phyloP scores from a whole-genome alignment of 1,140 invertebrate species.

The Halictus rubicundus region DNA sequence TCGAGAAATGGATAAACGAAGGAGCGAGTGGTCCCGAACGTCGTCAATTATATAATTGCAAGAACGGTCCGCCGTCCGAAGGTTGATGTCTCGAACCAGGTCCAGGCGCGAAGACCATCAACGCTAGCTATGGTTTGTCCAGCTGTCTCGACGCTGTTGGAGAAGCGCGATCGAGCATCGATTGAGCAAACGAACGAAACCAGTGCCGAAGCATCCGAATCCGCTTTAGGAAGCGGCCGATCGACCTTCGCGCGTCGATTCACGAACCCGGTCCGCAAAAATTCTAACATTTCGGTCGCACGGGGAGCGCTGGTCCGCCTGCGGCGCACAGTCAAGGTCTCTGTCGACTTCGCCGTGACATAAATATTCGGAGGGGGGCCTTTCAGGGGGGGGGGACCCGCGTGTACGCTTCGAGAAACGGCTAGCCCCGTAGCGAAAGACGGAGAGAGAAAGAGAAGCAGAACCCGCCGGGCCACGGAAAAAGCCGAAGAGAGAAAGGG shows the following conservation, averaged over 20 bases:
- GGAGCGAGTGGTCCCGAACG: too few relatives aligned
- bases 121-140: too few relatives aligned
- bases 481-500: neutral
- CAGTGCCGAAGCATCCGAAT: neutral
- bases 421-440: neutral
- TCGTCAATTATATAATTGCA: too few relatives aligned
- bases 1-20: too few relatives aligned
- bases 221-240: conserved; percentile 14
- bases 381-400: conserved; percentile 26
- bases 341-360: conserved; percentile 71
- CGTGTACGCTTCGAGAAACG: neutral
- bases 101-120: too few relatives aligned
- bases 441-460: conserved; percentile 32
- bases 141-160: too few relatives aligned
- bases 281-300: conserved; percentile 61
- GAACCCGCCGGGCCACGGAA: neutral
- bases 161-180: too few relatives aligned
- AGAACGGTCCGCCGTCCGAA: too few relatives aligned
- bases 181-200: too few relatives aligned
- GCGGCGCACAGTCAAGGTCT: conserved; percentile 66
- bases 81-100: too few relatives aligned
- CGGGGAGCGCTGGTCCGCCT: conserved; percentile 34
- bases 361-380: conserved; percentile 67
- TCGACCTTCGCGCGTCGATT: conserved; percentile 16
- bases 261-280: conserved; percentile 17